Evolutionary conservation across 2,888 invertebrate species (phyloP), one percentile per base, ranked within the genome.

Genomic region (Ptychoptera albimana): DNA sequence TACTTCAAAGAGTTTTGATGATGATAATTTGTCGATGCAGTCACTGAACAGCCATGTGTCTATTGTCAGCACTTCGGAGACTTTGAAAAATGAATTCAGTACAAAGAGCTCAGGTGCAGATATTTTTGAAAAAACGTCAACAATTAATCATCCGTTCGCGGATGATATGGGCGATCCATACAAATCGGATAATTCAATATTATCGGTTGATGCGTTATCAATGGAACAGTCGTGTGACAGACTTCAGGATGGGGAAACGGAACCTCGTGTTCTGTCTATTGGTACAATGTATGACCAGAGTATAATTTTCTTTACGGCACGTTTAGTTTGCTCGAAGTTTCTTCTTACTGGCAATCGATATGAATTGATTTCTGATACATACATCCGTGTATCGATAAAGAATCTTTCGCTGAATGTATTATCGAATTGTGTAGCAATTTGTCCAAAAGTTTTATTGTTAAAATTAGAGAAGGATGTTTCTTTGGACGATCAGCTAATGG

Each of bases 301-400:
- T 9, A 46, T 65, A 34, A 49, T 65, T n/a, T 56, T 56, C 45
- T 66, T 63, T 41, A 63, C 64, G 14, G 54, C 57, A 13, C 60
- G 66, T 14, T 49, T 64, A 39, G 54, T 66, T 14, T 54, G 59
- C 9, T 60, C 60, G 4, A 59, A 61, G 31, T 66, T 65, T 49
- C 50, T 66, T 42, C 54, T 66, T n/a, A 54, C 53, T 31, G 63
- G 64, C 2, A 53, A 52, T 42, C 59, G 64, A 29, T 75, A 75
- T 7, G 68, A 70, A 3, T 57, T 81, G 40, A 75, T 83, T 50
- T 66, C 82, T 2, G 93, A 93, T 59, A 74, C 76, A 60, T 68
- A 69, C 15, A 79, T 86, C 32, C 72, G 94, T 32, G 89, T 96
- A 30, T 93, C 93, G 46, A 84, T 92, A 1, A 93, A 94, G 65